Conservation (phyloP, 2,888 invertebrate genomes). For the Patella depressa region DNA sequence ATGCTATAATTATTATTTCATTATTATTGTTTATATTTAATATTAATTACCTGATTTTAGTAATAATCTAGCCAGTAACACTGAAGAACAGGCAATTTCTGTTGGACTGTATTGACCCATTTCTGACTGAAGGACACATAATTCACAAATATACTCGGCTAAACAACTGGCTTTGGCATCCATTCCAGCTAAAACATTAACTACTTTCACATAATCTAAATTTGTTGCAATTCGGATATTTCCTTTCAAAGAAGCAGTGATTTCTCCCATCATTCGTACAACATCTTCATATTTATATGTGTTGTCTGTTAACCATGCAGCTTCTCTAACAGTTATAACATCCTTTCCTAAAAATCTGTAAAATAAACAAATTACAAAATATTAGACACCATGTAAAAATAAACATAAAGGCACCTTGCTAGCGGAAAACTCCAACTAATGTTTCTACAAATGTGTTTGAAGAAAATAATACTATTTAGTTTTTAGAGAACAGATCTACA, state of each 20-base stretch:
- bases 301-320: constrained; percentile 70
- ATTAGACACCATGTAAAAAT: neutral
- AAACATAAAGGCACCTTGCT: no score
- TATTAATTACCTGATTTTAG: constrained; percentile 50
- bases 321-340: constrained; percentile 69
- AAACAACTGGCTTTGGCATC: constrained; percentile 48
- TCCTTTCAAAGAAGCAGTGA: constrained; percentile 63
- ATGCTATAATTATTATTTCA: neutral
- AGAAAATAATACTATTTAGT: no score
- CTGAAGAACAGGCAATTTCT: constrained; percentile 63
- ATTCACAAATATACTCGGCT: constrained; percentile 66
- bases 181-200: constrained; percentile 48
- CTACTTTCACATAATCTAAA: constrained; percentile 61
- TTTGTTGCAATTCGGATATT: constrained; percentile 60
- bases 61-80: constrained; percentile 61
- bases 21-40: neutral
- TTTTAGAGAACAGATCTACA: constrained; percentile 4
- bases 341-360: constrained; percentile 65
- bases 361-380: constrained; percentile 17
- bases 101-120: constrained; percentile 65
- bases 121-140: constrained; percentile 65
- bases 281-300: constrained; percentile 71
- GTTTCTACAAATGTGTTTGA: no score
- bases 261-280: constrained; percentile 70
- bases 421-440: no score